phyloP scores from a whole-genome alignment of 2,113 vertebrate species.

The Morone chrysops region DNA sequence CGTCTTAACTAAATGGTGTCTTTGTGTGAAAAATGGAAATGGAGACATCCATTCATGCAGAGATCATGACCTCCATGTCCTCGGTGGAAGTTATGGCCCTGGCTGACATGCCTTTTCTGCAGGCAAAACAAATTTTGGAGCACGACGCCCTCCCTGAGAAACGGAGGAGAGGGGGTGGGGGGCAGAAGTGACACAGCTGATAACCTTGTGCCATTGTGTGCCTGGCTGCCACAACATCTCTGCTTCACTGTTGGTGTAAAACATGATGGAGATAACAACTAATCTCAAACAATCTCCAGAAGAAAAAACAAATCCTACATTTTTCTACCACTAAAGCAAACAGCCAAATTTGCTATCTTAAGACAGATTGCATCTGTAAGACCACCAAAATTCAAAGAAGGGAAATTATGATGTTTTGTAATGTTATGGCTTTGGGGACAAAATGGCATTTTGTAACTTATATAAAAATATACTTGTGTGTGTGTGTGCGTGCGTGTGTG shows the following conservation, averaged over 20 bases:
- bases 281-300: slow-evolving; percentile 64
- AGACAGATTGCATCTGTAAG: slow-evolving; percentile 62
- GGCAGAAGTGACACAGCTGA: slow-evolving; percentile 53
- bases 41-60: not conserved
- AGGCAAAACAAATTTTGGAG: slow-evolving; percentile 37
- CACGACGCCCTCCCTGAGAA: slow-evolving; percentile 26
- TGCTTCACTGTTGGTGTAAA: slow-evolving; percentile 56
- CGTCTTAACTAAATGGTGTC: slow-evolving; percentile 28
- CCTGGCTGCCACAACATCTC: slow-evolving; percentile 41
- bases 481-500: slow-evolving; percentile 18
- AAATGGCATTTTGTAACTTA: slow-evolving; percentile 41
- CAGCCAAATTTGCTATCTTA: slow-evolving; percentile 63
- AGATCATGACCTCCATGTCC: slow-evolving; percentile 39
- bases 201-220: slow-evolving; percentile 65
- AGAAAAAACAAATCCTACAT: slow-evolving; percentile 63
- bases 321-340: slow-evolving; percentile 68
- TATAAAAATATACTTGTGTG: slow-evolving; percentile 47
- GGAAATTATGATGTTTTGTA: slow-evolving; percentile 50
- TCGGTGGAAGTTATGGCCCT: slow-evolving; percentile 19
- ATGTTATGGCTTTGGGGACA: slow-evolving; percentile 40
- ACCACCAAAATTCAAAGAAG: slow-evolving; percentile 68
- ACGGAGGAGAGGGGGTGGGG: not conserved
- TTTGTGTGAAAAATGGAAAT: slow-evolving; percentile 41
- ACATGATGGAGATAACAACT: slow-evolving; percentile 63
- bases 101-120: slow-evolving; percentile 30